phyloP scores from a whole-genome alignment of 1,140 invertebrate genomes.

The Pectinophora gossypiella region DNA sequence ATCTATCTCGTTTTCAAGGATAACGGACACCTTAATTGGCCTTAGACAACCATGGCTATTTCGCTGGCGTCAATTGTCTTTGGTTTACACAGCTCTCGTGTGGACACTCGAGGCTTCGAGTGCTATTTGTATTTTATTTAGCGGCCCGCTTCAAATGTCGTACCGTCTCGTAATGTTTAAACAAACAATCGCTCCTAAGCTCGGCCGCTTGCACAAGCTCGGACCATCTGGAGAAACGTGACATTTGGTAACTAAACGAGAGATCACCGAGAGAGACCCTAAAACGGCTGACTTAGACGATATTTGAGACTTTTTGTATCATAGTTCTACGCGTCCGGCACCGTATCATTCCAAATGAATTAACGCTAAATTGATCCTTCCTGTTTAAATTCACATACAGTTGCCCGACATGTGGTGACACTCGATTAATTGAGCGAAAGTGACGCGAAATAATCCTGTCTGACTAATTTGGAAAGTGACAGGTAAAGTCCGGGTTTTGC shows the following conservation, averaged over 20 bases:
- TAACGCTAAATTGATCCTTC: slow-evolving; percentile 70
- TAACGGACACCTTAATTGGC: slow-evolving; percentile 64
- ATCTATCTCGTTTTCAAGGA: slow-evolving; percentile 58
- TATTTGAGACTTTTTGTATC: slow-evolving; percentile 51
- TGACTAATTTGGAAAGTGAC: slow-evolving; percentile 59
- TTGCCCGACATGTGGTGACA: slow-evolving; percentile 56
- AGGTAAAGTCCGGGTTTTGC: slow-evolving; percentile 36
- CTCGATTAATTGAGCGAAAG: slow-evolving; percentile 69
- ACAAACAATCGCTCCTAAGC: slow-evolving; percentile 53
- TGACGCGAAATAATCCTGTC: slow-evolving; percentile 52
- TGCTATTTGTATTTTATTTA: slow-evolving; percentile 70
- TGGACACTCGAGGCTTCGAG: slow-evolving; percentile 57
- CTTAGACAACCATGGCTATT: slow-evolving; percentile 47
- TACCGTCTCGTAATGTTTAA: slow-evolving; percentile 70
- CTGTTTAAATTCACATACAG: slow-evolving; percentile 65
- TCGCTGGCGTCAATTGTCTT: slow-evolving; percentile 45
- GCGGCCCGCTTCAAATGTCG: slow-evolving; percentile 69
- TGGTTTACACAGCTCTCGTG: slow-evolving; percentile 43
- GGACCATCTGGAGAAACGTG: slow-evolving; percentile 68
- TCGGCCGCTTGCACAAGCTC: slow-evolving; percentile 58
- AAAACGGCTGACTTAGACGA: slow-evolving; percentile 32
- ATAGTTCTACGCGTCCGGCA: slow-evolving; percentile 44
- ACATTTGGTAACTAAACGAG: slow-evolving; percentile 47
- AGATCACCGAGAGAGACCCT: slow-evolving; percentile 34
- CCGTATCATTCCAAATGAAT: slow-evolving; percentile 65